A percentile compares a stretch with the other conserved stretches of the same genome.
phyloP scores from a whole-genome alignment of 2,888 invertebrate species.

The Galeopsomyia nigrocyanea region DNA sequence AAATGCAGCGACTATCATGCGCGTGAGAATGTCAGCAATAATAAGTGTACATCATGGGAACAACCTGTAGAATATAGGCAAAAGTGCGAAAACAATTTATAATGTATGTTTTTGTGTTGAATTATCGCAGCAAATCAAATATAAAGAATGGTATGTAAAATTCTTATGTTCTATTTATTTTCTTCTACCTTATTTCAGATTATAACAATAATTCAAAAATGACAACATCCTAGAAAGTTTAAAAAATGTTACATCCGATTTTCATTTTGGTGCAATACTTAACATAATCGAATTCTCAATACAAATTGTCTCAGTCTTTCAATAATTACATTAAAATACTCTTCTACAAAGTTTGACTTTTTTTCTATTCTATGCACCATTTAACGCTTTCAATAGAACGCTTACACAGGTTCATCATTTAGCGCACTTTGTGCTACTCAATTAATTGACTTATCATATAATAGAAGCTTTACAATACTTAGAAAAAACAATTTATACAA shows the following conservation, averaged over 20 bases:
- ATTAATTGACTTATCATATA: slow-evolving; percentile 36
- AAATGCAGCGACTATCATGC: slow-evolving; percentile 23
- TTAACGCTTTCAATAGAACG: slow-evolving; percentile 11
- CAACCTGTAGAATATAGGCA: slow-evolving; percentile 40
- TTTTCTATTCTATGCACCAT: slow-evolving; percentile 3
- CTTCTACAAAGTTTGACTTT: slow-evolving; percentile 24
- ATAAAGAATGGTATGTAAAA: slow-evolving; percentile 19
- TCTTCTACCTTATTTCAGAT: slow-evolving; percentile 13
- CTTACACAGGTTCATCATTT: slow-evolving; percentile 1
- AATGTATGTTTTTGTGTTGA: slow-evolving; percentile 28
- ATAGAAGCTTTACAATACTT: slow-evolving; percentile 23
- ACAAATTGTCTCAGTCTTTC: slow-evolving; percentile 22
- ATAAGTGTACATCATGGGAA: slow-evolving; percentile 36
- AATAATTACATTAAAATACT: slow-evolving; percentile 16
- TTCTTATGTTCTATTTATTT: slow-evolving; percentile 20
- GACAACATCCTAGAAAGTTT: slow-evolving; percentile 9
- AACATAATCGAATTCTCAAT: slow-evolving; percentile 33
- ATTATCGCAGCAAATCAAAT: slow-evolving; percentile 22
- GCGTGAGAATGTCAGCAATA: slow-evolving; percentile 41
- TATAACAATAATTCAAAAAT: slow-evolving; percentile 21
- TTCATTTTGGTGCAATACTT: slow-evolving; percentile 13
- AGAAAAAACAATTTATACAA: slow-evolving; percentile 8
- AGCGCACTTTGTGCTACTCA: slow-evolving; percentile 38
- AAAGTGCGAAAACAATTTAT: slow-evolving; percentile 8
- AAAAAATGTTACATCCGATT: slow-evolving; percentile 32